Base-by-base conservation (phyloP, 2,113 vertebrate species). In the Sakesphorus luctuosus region DNA sequence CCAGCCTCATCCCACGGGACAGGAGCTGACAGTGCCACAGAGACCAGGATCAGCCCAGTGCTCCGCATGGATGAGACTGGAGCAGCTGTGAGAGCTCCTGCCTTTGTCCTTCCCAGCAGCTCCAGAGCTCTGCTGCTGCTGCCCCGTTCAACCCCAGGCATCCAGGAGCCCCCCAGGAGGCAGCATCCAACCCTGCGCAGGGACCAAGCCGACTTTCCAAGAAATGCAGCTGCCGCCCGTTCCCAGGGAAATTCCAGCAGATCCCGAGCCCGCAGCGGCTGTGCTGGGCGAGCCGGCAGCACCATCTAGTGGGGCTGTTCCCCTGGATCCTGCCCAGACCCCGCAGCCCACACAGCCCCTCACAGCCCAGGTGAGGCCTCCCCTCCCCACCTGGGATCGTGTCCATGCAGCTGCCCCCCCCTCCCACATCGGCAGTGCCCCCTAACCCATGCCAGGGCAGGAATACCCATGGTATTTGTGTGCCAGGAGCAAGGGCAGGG, bases 291-390 rank as follows among this genome's bases (percentile, higher is more conserved):
- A 87, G 63, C 65, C 89, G 8, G 95, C 63, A 95, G 91, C 93
- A 89, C 98, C 98, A 98, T 79, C 98, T 98, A 96, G 97, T 53
- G 98, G 97, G 97, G 91, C 26, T 4, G 74, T 73, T 36, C 26
- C 73, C 84, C 8, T 2, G 5, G 65, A 69, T 53, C 84, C 71
- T 1, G 29, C 71, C 50, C 23, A 29, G 23, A 47, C 13, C 35
- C 62, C 2, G 20, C 33, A 44, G 49, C 61, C 33, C 59, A 18
- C 18, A 9, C 10, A 62, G 36, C 31, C 16, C 16, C 73, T 25
- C 36, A 10, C 36, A 19, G 10, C 40, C 50, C 13, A 1, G 62
- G 18, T 1, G 7, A 24, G 49, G 18, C 2, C 8, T 56, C 19
- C 44, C 11, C 43, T 7, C 5, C 10, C 16, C 89, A 8, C 3